These are phyloP conservation scores for Crypturellus undulatus DNA, from an alignment of 2,113 vertebrate genomes.

Conservation along the genomic window DNA sequence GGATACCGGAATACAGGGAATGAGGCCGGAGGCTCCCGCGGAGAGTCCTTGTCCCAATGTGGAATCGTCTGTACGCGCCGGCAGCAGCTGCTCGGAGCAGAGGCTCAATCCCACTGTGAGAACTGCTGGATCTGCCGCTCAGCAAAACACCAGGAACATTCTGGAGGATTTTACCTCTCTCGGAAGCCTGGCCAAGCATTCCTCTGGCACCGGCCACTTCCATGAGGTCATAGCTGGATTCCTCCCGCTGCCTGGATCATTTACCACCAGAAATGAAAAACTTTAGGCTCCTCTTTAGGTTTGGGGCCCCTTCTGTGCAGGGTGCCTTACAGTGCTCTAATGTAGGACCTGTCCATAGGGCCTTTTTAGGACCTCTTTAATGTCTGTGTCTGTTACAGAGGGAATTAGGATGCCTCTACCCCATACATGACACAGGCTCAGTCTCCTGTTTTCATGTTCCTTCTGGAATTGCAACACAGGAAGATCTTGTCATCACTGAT, in stretches of 20 bases:
- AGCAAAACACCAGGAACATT: not conserved
- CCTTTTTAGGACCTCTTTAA: no score
- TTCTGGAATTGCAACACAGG: not conserved
- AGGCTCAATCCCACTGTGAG: not conserved
- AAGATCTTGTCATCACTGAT: not conserved
- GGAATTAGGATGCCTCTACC: not conserved
- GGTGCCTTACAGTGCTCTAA: fast-evolving
- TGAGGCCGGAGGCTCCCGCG: fast-evolving
- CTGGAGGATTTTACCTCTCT: not conserved
- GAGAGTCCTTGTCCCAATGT: not conserved
- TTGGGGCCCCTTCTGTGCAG: not conserved
- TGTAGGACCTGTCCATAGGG: fast-evolving
- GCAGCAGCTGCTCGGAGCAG: not conserved
- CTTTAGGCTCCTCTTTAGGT: not conserved
- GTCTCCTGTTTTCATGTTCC: not conserved
- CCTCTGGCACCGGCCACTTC: not conserved
- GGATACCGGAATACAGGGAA: fast-evolving
- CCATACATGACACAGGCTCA: fast-evolving
- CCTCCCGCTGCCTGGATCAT: not conserved
- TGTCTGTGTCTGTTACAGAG: fast-evolving
- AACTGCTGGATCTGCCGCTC: not conserved
- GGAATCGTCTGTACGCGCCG: fast-evolving
- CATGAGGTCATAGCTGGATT: slow-evolving; percentile 54
- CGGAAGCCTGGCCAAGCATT: not conserved
- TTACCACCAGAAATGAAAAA: not conserved